Base-by-base conservation (phyloP, 2,113 vertebrate species). In the Stictonetta naevosa region DNA sequence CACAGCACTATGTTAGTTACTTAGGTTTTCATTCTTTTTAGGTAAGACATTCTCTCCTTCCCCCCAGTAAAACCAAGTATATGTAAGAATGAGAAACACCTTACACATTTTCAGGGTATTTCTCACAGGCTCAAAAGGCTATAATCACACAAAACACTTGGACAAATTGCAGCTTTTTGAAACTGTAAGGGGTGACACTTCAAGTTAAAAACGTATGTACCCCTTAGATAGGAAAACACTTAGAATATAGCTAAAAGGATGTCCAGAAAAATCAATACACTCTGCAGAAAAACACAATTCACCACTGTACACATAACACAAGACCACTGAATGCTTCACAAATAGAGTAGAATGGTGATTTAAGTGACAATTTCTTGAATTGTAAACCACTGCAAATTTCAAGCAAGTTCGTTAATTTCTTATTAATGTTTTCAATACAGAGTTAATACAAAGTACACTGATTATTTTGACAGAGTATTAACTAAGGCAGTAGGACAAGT, bases 131-230 rank as follows among this genome's bases (percentile, higher is more conserved):
- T 85, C 52, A 77, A 42, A 81, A 77, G 42, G 42, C 26, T 82
- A 48, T 88, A 88, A 82, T 78, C 91, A 93, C 38, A 60, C n/a
- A 83, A 88, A 88, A 89, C 31, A 69, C 31, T 77, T 28, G 20
- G 53, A 48, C 52, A 85, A 67, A 53, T 59, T 81, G 64, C 31
- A 28, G 22, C 44, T 71, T 83, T 91, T 83, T 86, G 17, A 82
- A 88, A 88, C 20, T 44, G 11, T 46, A 74, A 74, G 10, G 19
- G 56, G 60, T 78, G 85, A 83, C 38, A 44, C 11, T 74, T 85
- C 36, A 55, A 64, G 64, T 68, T 77, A 59, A 58, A 58, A 76
- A 67, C 22, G n/a, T 60, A 76, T 55, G 81, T 34, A 58, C 18
- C 25, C 33, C 38, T 66, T 66, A 72, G 38, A 31, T 13, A 60